Conservation (phyloP, 2,888 invertebrate genomes). For the Rhamnusium bicolor region DNA sequence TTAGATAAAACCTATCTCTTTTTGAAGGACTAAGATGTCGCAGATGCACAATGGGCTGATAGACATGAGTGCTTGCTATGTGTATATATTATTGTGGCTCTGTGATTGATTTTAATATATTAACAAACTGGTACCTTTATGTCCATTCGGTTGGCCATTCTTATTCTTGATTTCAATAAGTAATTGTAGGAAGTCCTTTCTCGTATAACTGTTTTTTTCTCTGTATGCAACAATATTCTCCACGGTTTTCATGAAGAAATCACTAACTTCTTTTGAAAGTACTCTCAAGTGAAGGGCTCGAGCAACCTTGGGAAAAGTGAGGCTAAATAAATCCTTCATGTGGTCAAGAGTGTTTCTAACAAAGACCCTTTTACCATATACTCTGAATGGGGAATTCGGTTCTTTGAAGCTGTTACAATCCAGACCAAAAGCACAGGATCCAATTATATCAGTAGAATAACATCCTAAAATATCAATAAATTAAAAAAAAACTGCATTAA, state of each 20-base stretch:
- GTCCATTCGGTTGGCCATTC: neutral
- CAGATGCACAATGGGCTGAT: no score
- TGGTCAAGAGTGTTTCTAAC: neutral
- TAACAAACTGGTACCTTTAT: neutral
- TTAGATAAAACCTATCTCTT: no score
- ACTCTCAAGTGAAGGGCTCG: neutral
- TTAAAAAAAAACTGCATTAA: no score
- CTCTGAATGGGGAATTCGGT: no score
- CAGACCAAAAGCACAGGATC: no score
- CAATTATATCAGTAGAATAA: no score
- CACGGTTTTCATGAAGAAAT: constrained; percentile 71
- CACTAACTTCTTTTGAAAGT: constrained; percentile 50
- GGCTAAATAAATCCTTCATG: neutral
- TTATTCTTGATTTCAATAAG: constrained; percentile 61
- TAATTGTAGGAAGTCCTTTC: no score
- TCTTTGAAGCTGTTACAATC: no score
- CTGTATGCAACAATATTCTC: constrained; percentile 69
- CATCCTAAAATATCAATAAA: constrained; percentile 75
- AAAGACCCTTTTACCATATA: neutral
- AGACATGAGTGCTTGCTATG: no score
- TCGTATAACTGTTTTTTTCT: constrained; percentile 67
- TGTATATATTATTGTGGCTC: no score
- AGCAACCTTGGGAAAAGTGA: neutral
- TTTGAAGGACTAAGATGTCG: no score
- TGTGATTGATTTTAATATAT: no score